These are phyloP conservation scores for Papilio protenor DNA, from an alignment of 2,888 invertebrate species.

Conservation along the genomic window DNA sequence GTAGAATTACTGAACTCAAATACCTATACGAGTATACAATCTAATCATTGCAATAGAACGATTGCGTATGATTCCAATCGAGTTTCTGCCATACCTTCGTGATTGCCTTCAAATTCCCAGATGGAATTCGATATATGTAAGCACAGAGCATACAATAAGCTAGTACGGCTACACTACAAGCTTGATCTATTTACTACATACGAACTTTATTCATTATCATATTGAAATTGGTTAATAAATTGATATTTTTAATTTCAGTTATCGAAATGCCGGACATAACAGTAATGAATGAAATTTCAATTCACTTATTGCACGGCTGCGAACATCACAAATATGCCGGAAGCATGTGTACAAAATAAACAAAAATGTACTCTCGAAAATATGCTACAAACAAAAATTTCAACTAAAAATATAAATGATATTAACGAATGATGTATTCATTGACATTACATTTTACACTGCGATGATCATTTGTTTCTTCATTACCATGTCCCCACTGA, in stretches of 20 bases:
- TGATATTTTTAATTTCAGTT: not conserved
- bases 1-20: not conserved
- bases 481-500: not conserved
- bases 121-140: slow-evolving; percentile 2
- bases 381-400: not conserved
- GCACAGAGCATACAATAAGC: not conserved
- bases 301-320: not conserved
- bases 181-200: not conserved
- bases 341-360: not conserved
- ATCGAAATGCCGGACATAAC: not conserved
- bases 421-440: not conserved
- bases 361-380: not conserved
- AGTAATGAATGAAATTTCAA: not conserved
- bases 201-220: not conserved
- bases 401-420: not conserved
- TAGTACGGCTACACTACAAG: not conserved
- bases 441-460: not conserved
- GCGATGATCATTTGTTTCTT: not conserved
- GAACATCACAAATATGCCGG: not conserved
- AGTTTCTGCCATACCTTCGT: slow-evolving; percentile 7
- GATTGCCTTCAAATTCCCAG: not conserved
- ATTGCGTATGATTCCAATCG: slow-evolving; percentile 1
- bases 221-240: not conserved
- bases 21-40: slow-evolving; percentile 10
- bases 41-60: slow-evolving; percentile 6